Evolutionary conservation across 1,140 invertebrate species (phyloP), one percentile per base, ranked within the genome.

Genomic region (Procambarus clarkii): DNA sequence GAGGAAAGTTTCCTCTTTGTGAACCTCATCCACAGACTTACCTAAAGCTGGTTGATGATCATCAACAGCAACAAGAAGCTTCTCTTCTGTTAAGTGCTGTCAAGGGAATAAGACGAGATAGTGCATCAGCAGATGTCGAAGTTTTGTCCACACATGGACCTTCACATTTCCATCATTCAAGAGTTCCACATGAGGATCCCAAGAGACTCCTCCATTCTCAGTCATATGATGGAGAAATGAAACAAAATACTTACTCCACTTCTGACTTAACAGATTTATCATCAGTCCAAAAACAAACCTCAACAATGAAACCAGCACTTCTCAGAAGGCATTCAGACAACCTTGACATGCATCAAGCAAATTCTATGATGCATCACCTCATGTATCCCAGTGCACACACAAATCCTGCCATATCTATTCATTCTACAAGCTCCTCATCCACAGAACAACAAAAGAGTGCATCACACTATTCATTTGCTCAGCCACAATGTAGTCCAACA

Each of bases 311-410:
- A 60, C 83, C 89, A 84, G 82, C 60, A 79, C 60, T 91, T 64
- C 21, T 85, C 18, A 84, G 89, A 80, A 91, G 89, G n/a, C 77
- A 91, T 79, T 91, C 89, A 64, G 89, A 91, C 24, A 86, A n/a
- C 18, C 64, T 54, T 34, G 79, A 89, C 46, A 24, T 76, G 54
- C 58, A 58, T 58, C 54, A 34, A 15, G 24, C 60, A 8, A 54
- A 86, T 34, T 71, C 87, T 58, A 9, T 48, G 34, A 71, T 89
- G 48, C 87, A 89, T 71, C 87, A 71, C 5, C 87, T 54, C n/a
- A 71, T 86, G 54, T 85, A 91, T 80, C 9, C 76, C 46, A 84
- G 71, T 11, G 7, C 86, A 81, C 81, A 84, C 24, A 69, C 82
- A 71, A 85, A 79, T 76, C 54, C 60, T 50, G 58, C 58, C 0